Base-by-base conservation (phyloP, 2,888 invertebrate species). In the Eutolmus rufibarbis region DNA sequence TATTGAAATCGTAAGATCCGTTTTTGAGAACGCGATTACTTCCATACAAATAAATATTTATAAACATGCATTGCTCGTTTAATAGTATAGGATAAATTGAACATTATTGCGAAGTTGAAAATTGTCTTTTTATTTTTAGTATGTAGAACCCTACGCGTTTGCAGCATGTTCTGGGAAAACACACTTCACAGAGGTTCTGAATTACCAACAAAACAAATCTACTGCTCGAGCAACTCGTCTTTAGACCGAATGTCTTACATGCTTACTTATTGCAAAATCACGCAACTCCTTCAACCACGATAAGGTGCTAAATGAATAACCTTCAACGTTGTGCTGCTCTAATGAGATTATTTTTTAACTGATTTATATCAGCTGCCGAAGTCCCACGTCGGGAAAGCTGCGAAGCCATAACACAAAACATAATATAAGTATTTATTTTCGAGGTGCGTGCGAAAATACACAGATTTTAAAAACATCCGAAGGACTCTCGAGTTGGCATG, bases 391-490 rank as follows among this genome's bases (percentile, higher is more conserved):
- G 2, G 28, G 9, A 28, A 66, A 66, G 28, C 12, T 66, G 23
- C 9, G 23, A 66, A 28, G 23, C 66, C 28, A 66, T 66, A 57
- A 23, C 23, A 66, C 28, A 23, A 23, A 66, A 66, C 9, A 9
- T 66, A 66, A 66, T 28, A 23, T 86, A 16, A n/a, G 78, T 43
- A 79, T 79, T 78, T 79, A 79, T 79, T 79, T 28, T 14, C 51
- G 51, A 28, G 51, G 23, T 51, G 51, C 79, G 79, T 79, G 79
- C 7, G 56, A 79, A 79, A 79, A 79, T 56, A 56, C 51, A 46
- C 16, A 46, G 28, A 56, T 28, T n/a, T 28, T 40, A 12, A 31
- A 79, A 46, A 79, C 79, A 51, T 51, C 31, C 16, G n/a, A 14
- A n/a, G 14, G 23, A n/a, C 37, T 43, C 43, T 19, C 14, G 40